Base-by-base conservation (phyloP, 2,113 vertebrate species). In the Dipodomys merriami region DNA sequence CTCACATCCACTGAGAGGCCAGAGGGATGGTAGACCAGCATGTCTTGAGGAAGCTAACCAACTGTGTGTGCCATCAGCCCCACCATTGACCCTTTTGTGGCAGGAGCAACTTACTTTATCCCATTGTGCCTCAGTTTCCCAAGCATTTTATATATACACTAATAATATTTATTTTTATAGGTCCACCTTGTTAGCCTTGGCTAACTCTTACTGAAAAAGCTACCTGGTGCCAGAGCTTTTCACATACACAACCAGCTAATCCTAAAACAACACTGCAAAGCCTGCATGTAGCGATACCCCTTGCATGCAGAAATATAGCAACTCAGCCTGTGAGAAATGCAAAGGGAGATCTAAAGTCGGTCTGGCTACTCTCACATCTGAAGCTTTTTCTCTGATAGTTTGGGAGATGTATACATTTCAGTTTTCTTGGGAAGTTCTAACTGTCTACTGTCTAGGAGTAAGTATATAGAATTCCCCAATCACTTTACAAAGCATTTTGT, bases 241-340 rank as follows among this genome's bases (percentile, higher is more conserved):
- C 4, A 20, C 23, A 39, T 8, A 7, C n/a, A 27, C 7, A 74
- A 20, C 11, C 57, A 68, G 29, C 9, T 33, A 72, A 57, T 35
- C 29, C 30, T 71, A 57, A 13, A 88, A 79, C 4, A 64, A 4
- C 9, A 5, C 0, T 39, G 35, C 16, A 64, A 35, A 90, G 23
- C 57, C 18, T 2, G 2, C 19, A 20, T 7, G 1, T 53, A 9
- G 13, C 0, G 4, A 60, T 5, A 3, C 20, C 20, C 7, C 1
- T 79, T 64, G 25, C 15, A 25, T 13, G 9, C 7, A 69, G 33
- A 29, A 16, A 33, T 20, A 49, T 5, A 2, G 18, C 64, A 35
- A 13, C 22, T 53, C 68, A 33, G 6, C 7, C 74, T 82, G 3
- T 25, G 2, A 11, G 18, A 53, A 19, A 23, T 6, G 0, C 0